phyloP scores from a whole-genome alignment of 2,113 vertebrate genomes.

The Sinocyclocheilus anophthalmus region DNA sequence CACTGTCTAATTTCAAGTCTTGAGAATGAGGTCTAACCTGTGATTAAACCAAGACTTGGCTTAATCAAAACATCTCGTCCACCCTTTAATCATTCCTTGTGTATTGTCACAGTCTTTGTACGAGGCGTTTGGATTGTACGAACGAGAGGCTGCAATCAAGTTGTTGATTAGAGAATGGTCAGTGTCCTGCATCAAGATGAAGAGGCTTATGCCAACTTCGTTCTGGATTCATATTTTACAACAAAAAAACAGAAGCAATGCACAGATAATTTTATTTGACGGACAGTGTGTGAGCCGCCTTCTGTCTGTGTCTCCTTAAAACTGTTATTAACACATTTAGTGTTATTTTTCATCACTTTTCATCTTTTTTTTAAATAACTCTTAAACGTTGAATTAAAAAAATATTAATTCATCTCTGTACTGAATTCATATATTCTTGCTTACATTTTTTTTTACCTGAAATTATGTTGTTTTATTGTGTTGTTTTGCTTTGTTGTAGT shows the following conservation, averaged over 20 bases:
- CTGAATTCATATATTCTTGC: no score
- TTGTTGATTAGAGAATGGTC: conserved; percentile 31
- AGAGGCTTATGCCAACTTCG: not conserved
- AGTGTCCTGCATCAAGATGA: conserved; percentile 25
- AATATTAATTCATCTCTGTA: no score
- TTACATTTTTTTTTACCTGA: no score
- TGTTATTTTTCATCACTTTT: not conserved
- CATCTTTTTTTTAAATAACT: not conserved
- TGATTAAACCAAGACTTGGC: conserved; percentile 48
- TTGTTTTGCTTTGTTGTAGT: no score
- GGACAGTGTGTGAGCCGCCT: not conserved
- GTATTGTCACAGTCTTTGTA: conserved; percentile 13
- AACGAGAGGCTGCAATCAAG: conserved; percentile 45
- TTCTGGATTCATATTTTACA: not conserved
- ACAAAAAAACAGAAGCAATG: conserved; percentile 6
- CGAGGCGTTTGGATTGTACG: not conserved
- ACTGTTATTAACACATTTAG: not conserved
- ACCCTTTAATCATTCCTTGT: conserved; percentile 33
- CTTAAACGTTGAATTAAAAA: no score
- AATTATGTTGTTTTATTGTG: no score
- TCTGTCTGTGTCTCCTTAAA: not conserved
- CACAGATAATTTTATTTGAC: not conserved
- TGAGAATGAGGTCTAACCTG: conserved; percentile 42
- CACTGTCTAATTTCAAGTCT: conserved; percentile 48
- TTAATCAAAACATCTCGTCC: conserved; percentile 48